phyloP scores from a whole-genome alignment of 2,113 vertebrate genomes.

The Ranitomeya imitator region DNA sequence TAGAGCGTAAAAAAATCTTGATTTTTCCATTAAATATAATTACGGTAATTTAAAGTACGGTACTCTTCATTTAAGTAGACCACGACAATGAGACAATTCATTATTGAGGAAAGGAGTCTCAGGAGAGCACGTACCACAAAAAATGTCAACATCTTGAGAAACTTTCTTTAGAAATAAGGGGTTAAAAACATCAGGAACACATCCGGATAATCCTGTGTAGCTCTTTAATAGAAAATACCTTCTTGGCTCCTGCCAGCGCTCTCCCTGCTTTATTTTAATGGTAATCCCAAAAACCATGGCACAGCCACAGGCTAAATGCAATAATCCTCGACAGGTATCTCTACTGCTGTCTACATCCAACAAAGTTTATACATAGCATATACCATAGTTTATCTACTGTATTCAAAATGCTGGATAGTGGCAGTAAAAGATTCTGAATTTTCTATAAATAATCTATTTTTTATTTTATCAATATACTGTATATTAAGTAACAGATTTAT shows the following conservation, averaged over 20 bases:
- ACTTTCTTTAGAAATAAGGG: background rate
- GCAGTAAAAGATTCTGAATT: background rate
- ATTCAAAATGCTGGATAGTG: background rate
- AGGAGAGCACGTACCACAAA: background rate
- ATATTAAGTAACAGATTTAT: background rate
- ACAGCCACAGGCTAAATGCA: slow-evolving; percentile 79
- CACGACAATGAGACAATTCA: background rate
- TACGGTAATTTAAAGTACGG: background rate
- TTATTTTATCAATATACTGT: background rate
- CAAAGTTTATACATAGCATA: background rate
- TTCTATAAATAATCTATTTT: background rate
- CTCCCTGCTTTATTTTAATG: slow-evolving; percentile 65
- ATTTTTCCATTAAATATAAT: background rate
- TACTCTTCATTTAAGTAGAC: background rate
- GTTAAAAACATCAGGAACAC: slow-evolving; percentile 17
- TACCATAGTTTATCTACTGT: background rate
- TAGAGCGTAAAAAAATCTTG: background rate
- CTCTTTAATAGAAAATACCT: slow-evolving; percentile 50
- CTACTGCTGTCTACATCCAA: background rate
- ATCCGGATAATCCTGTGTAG: slow-evolving; percentile 29
- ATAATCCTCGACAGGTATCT: slow-evolving; percentile 67
- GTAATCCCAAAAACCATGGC: slow-evolving; percentile 66
- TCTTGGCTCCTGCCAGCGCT: slow-evolving; percentile 68
- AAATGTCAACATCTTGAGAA: background rate
- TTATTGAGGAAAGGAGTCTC: background rate